Conservation (phyloP, 2,113 vertebrate genomes). For the Malurus melanocephalus region DNA sequence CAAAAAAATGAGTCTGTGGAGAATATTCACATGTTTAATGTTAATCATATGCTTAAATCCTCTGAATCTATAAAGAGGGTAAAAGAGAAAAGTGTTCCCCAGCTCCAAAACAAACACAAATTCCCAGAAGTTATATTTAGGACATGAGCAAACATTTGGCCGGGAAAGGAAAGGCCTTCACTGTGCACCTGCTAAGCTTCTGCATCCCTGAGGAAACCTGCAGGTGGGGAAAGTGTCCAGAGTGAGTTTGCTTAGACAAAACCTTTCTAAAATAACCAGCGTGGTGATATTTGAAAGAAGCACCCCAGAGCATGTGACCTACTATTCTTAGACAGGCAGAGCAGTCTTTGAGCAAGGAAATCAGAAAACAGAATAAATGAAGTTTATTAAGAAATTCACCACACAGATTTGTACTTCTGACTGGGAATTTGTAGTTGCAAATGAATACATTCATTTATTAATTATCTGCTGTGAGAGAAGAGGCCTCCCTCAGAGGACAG, state of each 20-base stretch:
- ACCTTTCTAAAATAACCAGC: neutral
- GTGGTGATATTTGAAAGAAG: neutral
- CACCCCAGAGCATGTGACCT: neutral
- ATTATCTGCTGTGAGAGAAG: neutral
- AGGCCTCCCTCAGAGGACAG: neutral
- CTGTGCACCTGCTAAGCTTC: neutral
- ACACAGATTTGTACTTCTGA: neutral
- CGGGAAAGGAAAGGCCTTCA: neutral
- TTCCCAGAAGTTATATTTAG: constrained; percentile 24
- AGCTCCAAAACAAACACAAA: constrained; percentile 29
- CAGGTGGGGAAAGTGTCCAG: neutral
- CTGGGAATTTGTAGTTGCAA: neutral
- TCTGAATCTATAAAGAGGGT: constrained; percentile 26
- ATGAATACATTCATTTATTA: neutral
- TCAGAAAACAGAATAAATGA: neutral
- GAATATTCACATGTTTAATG: constrained; percentile 30
- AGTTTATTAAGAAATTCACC: neutral
- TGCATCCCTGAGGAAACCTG: neutral
- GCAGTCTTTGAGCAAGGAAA: neutral
- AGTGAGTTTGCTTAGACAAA: neutral
- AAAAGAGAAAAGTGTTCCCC: constrained; percentile 27
- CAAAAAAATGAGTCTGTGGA: neutral
- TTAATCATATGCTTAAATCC: constrained; percentile 47
- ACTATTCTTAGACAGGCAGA: neutral
- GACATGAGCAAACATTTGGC: constrained; percentile 3